phyloP scores from a whole-genome alignment of 2,113 vertebrate genomes.

The Dromaius novaehollandiae region DNA sequence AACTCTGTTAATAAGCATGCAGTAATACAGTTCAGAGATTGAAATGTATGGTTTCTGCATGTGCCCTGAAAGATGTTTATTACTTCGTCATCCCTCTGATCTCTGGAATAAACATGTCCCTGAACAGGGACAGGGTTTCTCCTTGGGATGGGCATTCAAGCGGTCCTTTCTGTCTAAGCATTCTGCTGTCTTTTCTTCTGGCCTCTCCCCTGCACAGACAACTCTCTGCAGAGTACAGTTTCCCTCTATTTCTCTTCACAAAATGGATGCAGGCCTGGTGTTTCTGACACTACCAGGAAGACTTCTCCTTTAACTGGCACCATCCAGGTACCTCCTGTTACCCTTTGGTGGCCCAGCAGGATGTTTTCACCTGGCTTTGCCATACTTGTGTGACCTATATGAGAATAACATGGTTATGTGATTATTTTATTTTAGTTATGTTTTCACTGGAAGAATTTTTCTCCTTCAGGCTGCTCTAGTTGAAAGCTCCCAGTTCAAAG shows the following conservation, averaged over 20 bases:
- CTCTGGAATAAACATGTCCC: background rate
- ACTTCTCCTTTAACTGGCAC: conserved; percentile 46
- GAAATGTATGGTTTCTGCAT: background rate
- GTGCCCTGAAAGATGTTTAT: background rate
- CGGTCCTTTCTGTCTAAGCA: conserved; percentile 18
- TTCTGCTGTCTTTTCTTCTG: conserved; percentile 19
- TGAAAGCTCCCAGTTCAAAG: conserved; percentile 84
- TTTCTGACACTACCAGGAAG: conserved; percentile 43
- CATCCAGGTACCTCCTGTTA: conserved; percentile 49
- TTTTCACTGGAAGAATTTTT: conserved; percentile 22
- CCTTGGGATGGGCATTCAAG: conserved; percentile 22
- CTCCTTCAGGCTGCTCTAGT: conserved; percentile 74
- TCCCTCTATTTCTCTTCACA: conserved; percentile 55
- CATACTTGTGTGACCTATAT: conserved; percentile 24
- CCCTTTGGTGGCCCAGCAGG: background rate
- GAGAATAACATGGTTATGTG: background rate
- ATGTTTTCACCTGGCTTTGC: conserved; percentile 27
- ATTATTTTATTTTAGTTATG: background rate
- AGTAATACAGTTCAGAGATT: background rate
- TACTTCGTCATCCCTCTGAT: background rate
- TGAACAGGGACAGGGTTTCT: conserved; percentile 10
- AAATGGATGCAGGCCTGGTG: conserved; percentile 39
- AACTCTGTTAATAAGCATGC: background rate
- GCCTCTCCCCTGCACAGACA: conserved; percentile 50
- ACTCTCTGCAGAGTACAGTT: conserved; percentile 45